Conservation (phyloP, 2,113 vertebrate genomes). For the Chiloscyllium plagiosum region DNA sequence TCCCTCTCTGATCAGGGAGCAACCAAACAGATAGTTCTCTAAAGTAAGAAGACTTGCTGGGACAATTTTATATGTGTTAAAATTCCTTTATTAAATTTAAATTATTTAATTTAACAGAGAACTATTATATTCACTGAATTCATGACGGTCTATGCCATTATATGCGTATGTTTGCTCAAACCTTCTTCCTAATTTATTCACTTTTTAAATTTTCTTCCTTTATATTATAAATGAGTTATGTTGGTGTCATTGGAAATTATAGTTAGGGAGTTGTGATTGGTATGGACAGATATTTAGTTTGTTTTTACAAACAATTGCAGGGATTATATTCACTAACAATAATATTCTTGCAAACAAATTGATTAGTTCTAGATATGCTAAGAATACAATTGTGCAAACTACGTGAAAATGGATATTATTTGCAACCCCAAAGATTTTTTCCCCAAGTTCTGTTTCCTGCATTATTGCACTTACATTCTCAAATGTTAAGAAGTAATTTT, state of each 20-base stretch:
- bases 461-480: not conserved
- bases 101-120: not conserved
- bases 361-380: not conserved
- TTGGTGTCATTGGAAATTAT: not conserved
- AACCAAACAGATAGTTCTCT: not conserved
- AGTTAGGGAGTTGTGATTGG: not conserved
- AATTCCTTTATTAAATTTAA: not conserved
- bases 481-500: not conserved
- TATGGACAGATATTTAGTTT: not conserved
- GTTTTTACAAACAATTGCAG: not conserved
- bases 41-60: not conserved
- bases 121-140: not conserved
- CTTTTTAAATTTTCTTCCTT: not conserved
- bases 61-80: not conserved
- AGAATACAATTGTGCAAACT: not conserved
- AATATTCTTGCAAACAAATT: not conserved
- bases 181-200: not conserved
- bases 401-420: not conserved
- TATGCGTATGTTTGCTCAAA: not conserved
- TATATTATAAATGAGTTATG: not conserved
- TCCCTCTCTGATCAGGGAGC: not conserved
- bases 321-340: not conserved
- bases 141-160: not conserved
- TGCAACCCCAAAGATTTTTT: not conserved
- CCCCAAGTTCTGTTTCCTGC: not conserved